Conservation (phyloP, 2,797 vertebrate species). For the Cuculus canorus region DNA sequence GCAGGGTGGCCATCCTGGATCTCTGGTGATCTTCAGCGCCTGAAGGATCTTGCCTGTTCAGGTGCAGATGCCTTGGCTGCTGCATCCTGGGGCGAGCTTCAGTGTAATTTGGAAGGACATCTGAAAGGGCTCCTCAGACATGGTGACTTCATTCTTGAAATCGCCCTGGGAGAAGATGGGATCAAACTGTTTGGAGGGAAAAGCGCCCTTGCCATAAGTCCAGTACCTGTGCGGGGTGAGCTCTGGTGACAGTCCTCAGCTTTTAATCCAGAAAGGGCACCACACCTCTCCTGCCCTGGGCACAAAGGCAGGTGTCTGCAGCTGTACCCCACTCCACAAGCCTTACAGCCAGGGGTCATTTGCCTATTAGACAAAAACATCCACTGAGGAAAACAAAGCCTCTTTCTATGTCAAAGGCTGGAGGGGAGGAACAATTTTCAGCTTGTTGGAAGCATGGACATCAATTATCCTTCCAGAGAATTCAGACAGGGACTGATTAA, state of each 20-base stretch:
- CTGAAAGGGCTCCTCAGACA: neutral
- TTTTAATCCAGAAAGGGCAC: conserved; percentile 3
- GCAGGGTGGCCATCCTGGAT: neutral
- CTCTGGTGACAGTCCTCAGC: neutral
- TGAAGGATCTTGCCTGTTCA: neutral
- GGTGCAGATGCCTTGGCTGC: neutral
- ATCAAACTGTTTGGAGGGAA: neutral
- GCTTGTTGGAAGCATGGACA: neutral
- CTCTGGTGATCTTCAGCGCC: neutral
- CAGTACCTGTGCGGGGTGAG: neutral
- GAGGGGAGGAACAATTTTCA: neutral
- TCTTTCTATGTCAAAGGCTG: conserved; percentile 31
- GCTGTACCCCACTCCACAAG: neutral
- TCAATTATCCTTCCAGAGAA: conserved; percentile 10
- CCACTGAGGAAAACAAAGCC: conserved; percentile 23
- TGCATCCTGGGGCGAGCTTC: neutral
- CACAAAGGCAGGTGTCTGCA: conserved; percentile 7
- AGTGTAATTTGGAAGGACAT: neutral
- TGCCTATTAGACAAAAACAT: conserved; percentile 13
- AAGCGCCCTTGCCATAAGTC: neutral
- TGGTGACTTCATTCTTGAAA: neutral
- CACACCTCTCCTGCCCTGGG: conserved; percentile 8
- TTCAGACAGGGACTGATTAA: conserved; percentile 26
- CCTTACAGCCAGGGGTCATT: neutral
- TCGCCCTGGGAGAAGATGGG: neutral